Percentiles rank a stretch among this genome's conserved stretches.
Conservation (phyloP, 2,888 invertebrate genomes). For the Crioceris asparagi region DNA sequence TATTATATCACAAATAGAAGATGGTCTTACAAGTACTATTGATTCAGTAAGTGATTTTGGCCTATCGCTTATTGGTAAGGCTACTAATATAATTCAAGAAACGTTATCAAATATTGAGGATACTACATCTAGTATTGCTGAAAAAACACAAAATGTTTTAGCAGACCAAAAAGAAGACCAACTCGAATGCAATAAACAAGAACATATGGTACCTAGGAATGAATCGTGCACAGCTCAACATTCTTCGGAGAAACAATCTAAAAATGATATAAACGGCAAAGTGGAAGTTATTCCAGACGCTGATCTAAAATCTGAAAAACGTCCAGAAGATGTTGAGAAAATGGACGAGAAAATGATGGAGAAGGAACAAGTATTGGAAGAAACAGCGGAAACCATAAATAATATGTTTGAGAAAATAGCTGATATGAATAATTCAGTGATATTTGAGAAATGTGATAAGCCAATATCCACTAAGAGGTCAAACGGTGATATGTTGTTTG, state of each 20-base stretch:
- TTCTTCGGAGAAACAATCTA: conserved; percentile 2
- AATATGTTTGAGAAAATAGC: background rate
- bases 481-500: background rate
- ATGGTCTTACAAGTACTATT: too few species aligned
- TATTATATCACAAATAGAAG: background rate
- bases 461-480: background rate
- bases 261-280: too few species aligned
- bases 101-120: conserved; percentile 1
- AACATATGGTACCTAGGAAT: too few species aligned
- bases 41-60: too few species aligned
- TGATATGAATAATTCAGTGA: background rate
- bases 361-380: background rate
- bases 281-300: conserved; percentile 1
- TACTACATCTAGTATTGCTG: background rate
- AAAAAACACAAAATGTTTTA: background rate
- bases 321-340: conserved; percentile 1
- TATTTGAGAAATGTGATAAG: too few species aligned
- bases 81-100: background rate
- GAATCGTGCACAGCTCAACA: too few species aligned
- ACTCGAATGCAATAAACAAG: too few species aligned
- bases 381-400: background rate
- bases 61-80: too few species aligned
- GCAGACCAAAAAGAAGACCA: background rate
- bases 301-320: conserved; percentile 5
- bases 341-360: conserved; percentile 4